Base-by-base conservation (phyloP, 1,140 invertebrate species). In the Drosophila lacteicornis region DNA sequence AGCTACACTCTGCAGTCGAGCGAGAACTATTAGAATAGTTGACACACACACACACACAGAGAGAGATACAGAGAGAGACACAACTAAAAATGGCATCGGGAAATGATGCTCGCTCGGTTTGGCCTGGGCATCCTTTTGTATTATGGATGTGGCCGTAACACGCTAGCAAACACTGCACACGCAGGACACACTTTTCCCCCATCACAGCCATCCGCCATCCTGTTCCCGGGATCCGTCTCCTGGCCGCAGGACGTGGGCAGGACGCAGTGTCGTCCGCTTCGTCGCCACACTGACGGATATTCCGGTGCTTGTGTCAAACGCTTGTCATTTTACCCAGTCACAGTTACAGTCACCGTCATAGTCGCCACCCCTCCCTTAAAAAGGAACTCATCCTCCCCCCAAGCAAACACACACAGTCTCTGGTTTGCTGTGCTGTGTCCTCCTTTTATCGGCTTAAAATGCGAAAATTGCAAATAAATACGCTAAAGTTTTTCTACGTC, bases 271-370 rank as follows among this genome's bases (percentile, higher is more conserved):
- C 84, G 83, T 79, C 82, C 77, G 81, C 84, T 75, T 85, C 85
- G 81, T 88, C 81, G 69, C 75, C 85, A 75, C 77, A 85, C 86
- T 90, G 85, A 90, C 85, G 85, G 85, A 88, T 90, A 79, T 88
- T 90, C 85, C 85, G 85, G 85, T 90, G 81, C 85, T 88, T 88
- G 63, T 90, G 85, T 88, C 85, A 90, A 88, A 88, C 85, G 85
- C 81, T 90, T 85, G 85, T 88, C 85, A 88, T 90, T 90, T 90
- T 85, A 85, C 79, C 78, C 77, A 60, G 68, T 60, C 56, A 69
- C 60, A 25, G 51, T 53, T 13, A 53, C 51, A 53, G 51, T 38
- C 8, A 53, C 50, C 33, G 50, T 53, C 6, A 19, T 6, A 12
- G 11, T 27, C 27, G 7, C 1, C 3, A 55, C 25, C 50, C 4